Evolutionary conservation across 1,140 invertebrate genomes (phyloP).

Genomic region (Drosophila littoralis): DNA sequence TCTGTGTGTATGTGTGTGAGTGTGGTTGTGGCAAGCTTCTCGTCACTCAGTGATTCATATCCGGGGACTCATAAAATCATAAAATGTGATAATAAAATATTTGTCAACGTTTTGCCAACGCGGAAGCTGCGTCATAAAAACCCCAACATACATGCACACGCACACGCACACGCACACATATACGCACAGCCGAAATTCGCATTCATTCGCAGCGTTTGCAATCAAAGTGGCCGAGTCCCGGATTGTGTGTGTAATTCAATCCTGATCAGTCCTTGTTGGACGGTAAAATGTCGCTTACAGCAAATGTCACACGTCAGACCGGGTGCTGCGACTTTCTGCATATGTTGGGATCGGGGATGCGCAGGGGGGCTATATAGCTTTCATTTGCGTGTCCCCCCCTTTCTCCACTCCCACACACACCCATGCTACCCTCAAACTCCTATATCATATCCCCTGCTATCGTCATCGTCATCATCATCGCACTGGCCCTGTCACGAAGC

Average conservation of each 20-base stretch:
- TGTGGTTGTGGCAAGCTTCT: constrained; percentile 49
- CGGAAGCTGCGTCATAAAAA: constrained; percentile 46
- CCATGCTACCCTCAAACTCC: constrained; percentile 25
- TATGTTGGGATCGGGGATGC: neutral
- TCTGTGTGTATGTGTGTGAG: constrained; percentile 16
- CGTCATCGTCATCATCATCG: constrained; percentile 42
- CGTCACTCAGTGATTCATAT: constrained; percentile 78
- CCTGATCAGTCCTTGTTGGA: constrained; percentile 70
- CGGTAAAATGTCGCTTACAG: constrained; percentile 78
- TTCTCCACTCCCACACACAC: neutral
- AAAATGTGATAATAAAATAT: constrained; percentile 83
- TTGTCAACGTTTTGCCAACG: constrained; percentile 73
- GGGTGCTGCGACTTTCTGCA: constrained; percentile 34
- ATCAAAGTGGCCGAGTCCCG: constrained; percentile 79
- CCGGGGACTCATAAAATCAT: constrained; percentile 82
- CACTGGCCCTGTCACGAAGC: constrained; percentile 54
- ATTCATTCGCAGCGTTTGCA: constrained; percentile 61
- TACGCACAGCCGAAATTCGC: constrained; percentile 45
- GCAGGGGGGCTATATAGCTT: constrained; percentile 48
- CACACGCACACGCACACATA: constrained; percentile 12
- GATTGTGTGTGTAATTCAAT: constrained; percentile 83
- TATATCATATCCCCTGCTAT: constrained; percentile 45
- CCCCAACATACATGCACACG: constrained; percentile 12
- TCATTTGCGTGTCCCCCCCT: constrained; percentile 54
- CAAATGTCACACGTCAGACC: constrained; percentile 75